phyloP scores from a whole-genome alignment of 2,113 vertebrate species.

The Micromys minutus region DNA sequence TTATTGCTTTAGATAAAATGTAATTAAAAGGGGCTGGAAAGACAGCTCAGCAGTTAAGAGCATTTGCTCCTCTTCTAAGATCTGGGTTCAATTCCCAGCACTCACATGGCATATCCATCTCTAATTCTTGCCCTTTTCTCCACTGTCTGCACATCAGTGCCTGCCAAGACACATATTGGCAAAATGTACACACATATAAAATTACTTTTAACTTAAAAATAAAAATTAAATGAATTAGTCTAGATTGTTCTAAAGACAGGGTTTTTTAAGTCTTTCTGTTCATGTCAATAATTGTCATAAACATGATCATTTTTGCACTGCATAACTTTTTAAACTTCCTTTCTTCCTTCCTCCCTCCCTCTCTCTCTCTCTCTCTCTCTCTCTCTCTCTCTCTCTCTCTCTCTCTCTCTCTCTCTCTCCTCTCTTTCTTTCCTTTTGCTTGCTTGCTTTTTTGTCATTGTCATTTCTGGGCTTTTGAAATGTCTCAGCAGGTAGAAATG shows the following conservation, averaged over 20 bases:
- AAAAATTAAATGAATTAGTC: conserved; percentile 40
- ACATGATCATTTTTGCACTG: background rate
- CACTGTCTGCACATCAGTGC: background rate
- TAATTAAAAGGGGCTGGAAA: background rate
- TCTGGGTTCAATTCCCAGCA: background rate
- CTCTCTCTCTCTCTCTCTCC: too few species aligned
- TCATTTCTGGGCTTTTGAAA: background rate
- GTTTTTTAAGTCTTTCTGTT: background rate
- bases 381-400: too few species aligned
- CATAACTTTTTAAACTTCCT: background rate
- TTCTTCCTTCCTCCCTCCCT: too few species aligned
- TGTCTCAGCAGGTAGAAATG: background rate
- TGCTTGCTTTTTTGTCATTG: too few species aligned
- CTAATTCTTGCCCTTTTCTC: background rate
- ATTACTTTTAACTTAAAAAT: background rate
- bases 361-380: too few species aligned
- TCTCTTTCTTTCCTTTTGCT: background rate
- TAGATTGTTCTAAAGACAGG: background rate
- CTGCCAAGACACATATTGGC: background rate
- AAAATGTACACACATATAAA: background rate
- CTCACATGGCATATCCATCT: background rate
- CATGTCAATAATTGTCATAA: background rate
- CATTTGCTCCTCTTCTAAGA: background rate
- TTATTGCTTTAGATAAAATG: background rate
- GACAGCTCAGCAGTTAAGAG: background rate